Base-by-base conservation (phyloP, 2,797 vertebrate species). In the Ceryle rudis region DNA sequence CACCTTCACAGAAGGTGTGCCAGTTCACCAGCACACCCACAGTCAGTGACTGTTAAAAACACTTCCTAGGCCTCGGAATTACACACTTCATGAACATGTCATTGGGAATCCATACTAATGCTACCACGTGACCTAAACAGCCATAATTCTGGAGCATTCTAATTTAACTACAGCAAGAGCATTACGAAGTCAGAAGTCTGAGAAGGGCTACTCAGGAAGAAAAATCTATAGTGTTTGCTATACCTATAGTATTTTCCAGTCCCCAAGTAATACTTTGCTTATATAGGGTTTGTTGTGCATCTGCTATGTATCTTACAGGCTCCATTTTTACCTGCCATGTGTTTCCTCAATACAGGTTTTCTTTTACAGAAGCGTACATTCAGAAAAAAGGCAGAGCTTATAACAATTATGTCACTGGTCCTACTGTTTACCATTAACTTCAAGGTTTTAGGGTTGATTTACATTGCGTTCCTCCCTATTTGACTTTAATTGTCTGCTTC, bases 401-500 rank as follows among this genome's bases (percentile, higher is more conserved):
- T 81, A 91, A 87, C 65, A 82, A 93, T 69, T 84, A 82, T 89
- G 81, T 80, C 88, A 79, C 55, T 21, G 67, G 92, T 73, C 91
- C 46, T 72, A 61, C 57, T 79, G 72, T 93, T 96, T 93, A 93
- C 77, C 16, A 46, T 93, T 93, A 77, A 81, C 91, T 83, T 96
- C 95, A 96, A 94, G 93, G 93, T 95, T 97, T 97, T 94, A 79
- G 69, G 92, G 92, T 90, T 97, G 93, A 97, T 91, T 97, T 96
- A 96, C 94, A 94, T 84, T 82, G 78, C 7, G 31, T 89, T 91
- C 95, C 92, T 97, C 93, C 91, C 94, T 93, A 97, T 97, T 93
- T 97, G 95, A 97, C 95, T 97, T 97, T 97, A 97, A 97, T 97
- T 96, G 95, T 95, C 96, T 95, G 92, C 97, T 97, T 96, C 97